Evolutionary conservation across 2,113 vertebrate species (phyloP).

Genomic region (Gavialis gangeticus): DNA sequence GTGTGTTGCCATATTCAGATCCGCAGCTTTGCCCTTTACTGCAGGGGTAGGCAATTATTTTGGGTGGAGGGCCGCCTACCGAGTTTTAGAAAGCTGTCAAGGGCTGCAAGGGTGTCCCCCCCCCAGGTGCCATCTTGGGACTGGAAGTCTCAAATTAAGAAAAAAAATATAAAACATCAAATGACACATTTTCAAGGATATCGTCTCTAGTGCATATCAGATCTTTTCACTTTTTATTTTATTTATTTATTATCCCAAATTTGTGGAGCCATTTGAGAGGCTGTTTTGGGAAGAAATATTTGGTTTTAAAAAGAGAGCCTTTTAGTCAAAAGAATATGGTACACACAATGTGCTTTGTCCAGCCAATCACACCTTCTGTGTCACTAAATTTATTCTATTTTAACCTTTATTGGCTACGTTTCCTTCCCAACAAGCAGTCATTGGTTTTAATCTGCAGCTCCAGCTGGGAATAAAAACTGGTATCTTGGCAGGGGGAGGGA

Average conservation of each 20-base stretch:
- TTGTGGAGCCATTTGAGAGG: too few species aligned
- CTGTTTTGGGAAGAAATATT: too few species aligned
- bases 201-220: too few species aligned
- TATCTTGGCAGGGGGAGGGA: not conserved
- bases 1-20: not conserved
- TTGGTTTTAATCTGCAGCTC: not conserved
- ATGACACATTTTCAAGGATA: too few species aligned
- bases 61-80: not conserved
- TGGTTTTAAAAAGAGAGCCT: too few species aligned
- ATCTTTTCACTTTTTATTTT: too few species aligned
- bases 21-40: not conserved
- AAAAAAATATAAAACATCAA: too few species aligned
- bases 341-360: not conserved
- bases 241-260: too few species aligned
- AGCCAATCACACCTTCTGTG: rapidly evolving
- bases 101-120: not conserved
- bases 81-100: not conserved
- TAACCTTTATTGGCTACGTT: not conserved
- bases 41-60: not conserved
- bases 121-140: not conserved
- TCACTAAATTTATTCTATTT: not conserved
- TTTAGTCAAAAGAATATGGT: too few species aligned
- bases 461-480: not conserved
- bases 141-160: too few species aligned
- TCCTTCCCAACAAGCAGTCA: not conserved